A percentile compares a stretch with the other conserved stretches of the same genome.
Evolutionary conservation across 2,797 vertebrate genomes (phyloP).

Genomic region (Heteromormyrus szaboi): DNA sequence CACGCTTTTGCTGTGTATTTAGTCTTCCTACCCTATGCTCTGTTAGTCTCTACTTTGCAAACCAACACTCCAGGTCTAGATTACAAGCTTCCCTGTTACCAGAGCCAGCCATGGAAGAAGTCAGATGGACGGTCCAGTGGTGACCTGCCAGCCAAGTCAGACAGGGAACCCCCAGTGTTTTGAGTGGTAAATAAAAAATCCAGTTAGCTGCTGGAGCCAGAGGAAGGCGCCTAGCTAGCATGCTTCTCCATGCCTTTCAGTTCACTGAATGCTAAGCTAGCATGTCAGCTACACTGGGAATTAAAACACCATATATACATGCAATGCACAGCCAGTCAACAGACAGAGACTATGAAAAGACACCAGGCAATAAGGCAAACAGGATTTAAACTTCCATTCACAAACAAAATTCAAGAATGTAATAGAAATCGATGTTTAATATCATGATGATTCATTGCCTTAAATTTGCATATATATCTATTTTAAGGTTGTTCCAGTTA

Average conservation of each 20-base stretch:
- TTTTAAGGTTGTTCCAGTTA: not conserved
- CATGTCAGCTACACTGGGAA: not conserved
- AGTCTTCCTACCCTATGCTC: not conserved
- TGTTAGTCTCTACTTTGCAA: not conserved
- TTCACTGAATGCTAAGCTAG: not conserved
- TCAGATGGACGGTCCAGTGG: not conserved
- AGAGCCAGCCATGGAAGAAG: not conserved
- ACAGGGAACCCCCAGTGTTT: not conserved
- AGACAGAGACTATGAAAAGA: slow-evolving; percentile 9
- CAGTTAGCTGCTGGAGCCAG: slow-evolving; percentile 28
- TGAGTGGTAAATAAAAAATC: not conserved
- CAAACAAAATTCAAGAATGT: not conserved
- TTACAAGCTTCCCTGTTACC: not conserved
- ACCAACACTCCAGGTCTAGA: not conserved
- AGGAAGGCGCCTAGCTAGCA: slow-evolving; percentile 26
- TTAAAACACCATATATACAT: not conserved
- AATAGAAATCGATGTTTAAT: not conserved
- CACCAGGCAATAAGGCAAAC: not conserved
- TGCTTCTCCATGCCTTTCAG: slow-evolving; percentile 17
- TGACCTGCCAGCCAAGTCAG: not conserved
- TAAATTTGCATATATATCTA: not conserved
- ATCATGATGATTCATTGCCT: not conserved
- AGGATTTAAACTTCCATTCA: not conserved
- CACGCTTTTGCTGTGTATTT: not conserved
- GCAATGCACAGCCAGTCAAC: not conserved